Conservation (phyloP, 2,888 invertebrate genomes). For the Habroteleia sp. region DNA sequence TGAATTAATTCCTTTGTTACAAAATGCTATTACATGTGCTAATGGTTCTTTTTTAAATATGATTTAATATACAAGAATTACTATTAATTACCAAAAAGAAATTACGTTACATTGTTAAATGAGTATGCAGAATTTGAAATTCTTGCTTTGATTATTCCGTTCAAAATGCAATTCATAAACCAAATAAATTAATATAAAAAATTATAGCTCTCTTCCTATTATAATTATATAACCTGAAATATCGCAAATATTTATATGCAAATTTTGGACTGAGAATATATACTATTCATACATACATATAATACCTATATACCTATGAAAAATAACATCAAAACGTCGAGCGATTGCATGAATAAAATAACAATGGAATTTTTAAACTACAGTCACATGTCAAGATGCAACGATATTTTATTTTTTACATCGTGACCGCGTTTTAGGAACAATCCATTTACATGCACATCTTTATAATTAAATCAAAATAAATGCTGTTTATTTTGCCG, state of each 20-base stretch:
- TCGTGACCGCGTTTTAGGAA: not conserved
- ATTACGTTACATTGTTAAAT: too few relatives aligned
- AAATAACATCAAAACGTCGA: constrained; percentile 35
- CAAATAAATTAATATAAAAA: too few relatives aligned
- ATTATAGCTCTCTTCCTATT: too few relatives aligned
- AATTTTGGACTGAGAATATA: constrained; percentile 5
- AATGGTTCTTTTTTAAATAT: too few relatives aligned
- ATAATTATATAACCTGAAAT: constrained; percentile 7
- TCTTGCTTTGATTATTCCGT: too few relatives aligned
- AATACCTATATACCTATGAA: constrained; percentile 5
- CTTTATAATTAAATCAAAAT: constrained; percentile 3
- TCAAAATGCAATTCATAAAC: too few relatives aligned
- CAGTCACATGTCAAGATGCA: constrained; percentile 18
- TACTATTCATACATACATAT: constrained; percentile 6
- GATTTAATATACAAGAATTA: too few relatives aligned
- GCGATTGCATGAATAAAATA: constrained; percentile 43
- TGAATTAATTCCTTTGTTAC: too few relatives aligned
- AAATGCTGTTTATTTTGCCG: too few relatives aligned
- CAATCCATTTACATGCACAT: not conserved
- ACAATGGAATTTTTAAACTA: constrained; percentile 31
- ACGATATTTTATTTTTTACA: constrained; percentile 8
- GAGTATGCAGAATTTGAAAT: too few relatives aligned
- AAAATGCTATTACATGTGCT: too few relatives aligned
- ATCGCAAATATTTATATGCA: constrained; percentile 18
- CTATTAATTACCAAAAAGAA: too few relatives aligned